Conservation (phyloP, 2,113 vertebrate species). For the Pyxicephalus adspersus region DNA sequence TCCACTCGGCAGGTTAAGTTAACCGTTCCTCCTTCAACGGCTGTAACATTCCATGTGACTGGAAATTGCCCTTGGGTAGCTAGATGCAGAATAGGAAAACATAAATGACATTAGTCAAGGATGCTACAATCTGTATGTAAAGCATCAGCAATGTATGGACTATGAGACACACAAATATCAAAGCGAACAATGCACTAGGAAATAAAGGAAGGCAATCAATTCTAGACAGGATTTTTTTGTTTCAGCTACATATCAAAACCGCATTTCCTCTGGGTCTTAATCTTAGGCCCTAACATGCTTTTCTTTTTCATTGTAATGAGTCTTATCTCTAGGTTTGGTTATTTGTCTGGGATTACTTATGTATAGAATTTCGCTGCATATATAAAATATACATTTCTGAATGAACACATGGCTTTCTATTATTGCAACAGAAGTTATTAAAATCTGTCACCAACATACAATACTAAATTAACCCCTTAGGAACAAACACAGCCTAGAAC, state of each 20-base stretch:
- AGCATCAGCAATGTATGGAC: constrained; percentile 53
- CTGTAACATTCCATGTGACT: constrained; percentile 93
- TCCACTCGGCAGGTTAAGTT: constrained; percentile 98
- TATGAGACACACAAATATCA: constrained; percentile 14
- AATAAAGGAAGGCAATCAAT: constrained; percentile 21
- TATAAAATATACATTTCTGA: no score
- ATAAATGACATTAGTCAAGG: constrained; percentile 53
- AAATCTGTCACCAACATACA: no score
- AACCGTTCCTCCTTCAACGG: constrained; percentile 90
- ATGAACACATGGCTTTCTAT: no score
- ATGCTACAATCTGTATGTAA: constrained; percentile 59
- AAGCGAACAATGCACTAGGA: constrained; percentile 19
- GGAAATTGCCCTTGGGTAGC: constrained; percentile 94
- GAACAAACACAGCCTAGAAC: no score
- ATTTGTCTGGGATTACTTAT: no score
- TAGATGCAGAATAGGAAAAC: constrained; percentile 64
- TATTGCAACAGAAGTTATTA: no score
- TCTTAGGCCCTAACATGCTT: constrained; percentile 9
- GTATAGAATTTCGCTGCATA: no score
- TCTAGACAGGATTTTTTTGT: not conserved
- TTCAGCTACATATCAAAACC: not conserved
- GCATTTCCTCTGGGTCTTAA: constrained; percentile 6
- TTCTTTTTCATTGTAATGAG: not conserved
- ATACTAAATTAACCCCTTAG: no score
- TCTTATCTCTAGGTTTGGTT: no score